A percentile compares a stretch with the other conserved stretches of the same genome.
Evolutionary conservation across 1,140 invertebrate genomes (phyloP).

Genomic region (Pissodes strobi): DNA sequence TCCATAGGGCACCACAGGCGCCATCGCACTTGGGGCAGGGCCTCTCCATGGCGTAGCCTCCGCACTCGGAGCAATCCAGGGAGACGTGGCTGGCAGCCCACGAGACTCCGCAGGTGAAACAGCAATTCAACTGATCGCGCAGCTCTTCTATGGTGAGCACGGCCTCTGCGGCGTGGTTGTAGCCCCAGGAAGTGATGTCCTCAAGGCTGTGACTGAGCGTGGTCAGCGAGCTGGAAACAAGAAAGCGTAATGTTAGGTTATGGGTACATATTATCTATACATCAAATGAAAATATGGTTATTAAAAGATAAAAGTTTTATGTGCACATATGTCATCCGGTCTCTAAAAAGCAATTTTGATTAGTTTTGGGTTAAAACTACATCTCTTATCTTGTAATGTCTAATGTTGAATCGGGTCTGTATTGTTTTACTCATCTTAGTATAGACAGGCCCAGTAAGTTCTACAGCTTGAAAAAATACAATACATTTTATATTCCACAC

Average conservation of each 20-base stretch:
- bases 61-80: conserved; percentile 80
- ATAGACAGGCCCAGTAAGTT: too few relatives aligned
- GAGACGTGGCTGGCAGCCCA: conserved; percentile 82
- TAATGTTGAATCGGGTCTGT: too few relatives aligned
- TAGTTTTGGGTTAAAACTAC: too few relatives aligned
- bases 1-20: conserved; percentile 74
- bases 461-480: too few relatives aligned
- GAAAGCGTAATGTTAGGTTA: conserved; percentile 11
- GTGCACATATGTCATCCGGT: not conserved
- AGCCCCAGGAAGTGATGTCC: conserved; percentile 47
- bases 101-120: conserved; percentile 80
- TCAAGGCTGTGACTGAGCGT: conserved; percentile 52
- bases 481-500: too few relatives aligned
- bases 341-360: not conserved
- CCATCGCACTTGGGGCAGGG: conserved; percentile 80
- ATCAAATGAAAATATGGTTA: too few relatives aligned
- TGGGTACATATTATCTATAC: too few relatives aligned
- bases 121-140: conserved; percentile 71
- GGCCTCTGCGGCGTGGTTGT: conserved; percentile 53
- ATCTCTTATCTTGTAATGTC: too few relatives aligned
- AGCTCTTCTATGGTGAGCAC: conserved; percentile 74
- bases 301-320: too few relatives aligned
- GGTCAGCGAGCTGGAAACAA: conserved; percentile 49
- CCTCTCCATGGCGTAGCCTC: conserved; percentile 76
- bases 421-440: too few relatives aligned